These are phyloP conservation scores for Diorhabda sublineata DNA, from an alignment of 1,140 invertebrate species.

Conservation along the genomic window DNA sequence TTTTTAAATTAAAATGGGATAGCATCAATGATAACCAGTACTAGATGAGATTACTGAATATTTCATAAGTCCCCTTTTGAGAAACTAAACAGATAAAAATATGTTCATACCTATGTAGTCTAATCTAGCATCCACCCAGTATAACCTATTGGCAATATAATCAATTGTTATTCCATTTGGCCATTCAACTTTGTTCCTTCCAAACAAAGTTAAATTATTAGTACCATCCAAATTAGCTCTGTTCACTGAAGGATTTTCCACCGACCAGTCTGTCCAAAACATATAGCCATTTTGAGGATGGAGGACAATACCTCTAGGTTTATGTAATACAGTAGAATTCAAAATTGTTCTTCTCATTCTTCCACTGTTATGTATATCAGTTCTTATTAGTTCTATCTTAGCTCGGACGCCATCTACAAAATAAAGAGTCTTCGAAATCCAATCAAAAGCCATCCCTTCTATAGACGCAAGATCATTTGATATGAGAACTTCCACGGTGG, in stretches of 20 bases:
- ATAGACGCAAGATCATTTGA: slow-evolving; percentile 73
- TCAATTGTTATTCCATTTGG: slow-evolving; percentile 87
- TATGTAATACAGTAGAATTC: slow-evolving; percentile 64
- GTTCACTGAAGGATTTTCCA: slow-evolving; percentile 70
- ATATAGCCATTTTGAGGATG: slow-evolving; percentile 81
- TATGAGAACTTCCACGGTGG: slow-evolving; percentile 60
- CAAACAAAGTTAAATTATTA: slow-evolving; percentile 66
- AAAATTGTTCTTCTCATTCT: slow-evolving; percentile 75
- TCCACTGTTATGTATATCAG: slow-evolving; percentile 61
- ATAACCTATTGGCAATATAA: slow-evolving; percentile 73
- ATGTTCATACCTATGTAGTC: slow-evolving; percentile 55
- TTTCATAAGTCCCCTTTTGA: too few relatives aligned
- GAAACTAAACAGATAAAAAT: not conserved
- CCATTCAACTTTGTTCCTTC: slow-evolving; percentile 67
- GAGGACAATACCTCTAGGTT: slow-evolving; percentile 83
- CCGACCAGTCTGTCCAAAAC: slow-evolving; percentile 93
- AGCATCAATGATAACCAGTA: too few relatives aligned
- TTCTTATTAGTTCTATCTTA: slow-evolving; percentile 76
- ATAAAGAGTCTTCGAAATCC: slow-evolving; percentile 89
- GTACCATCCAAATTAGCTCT: slow-evolving; percentile 81
- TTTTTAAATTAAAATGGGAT: too few relatives aligned
- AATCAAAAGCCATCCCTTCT: slow-evolving; percentile 90
- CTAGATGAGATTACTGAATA: too few relatives aligned
- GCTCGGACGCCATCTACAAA: slow-evolving; percentile 79
- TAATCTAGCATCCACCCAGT: slow-evolving; percentile 81